Conservation (phyloP, 2,888 invertebrate species). For the Netelia fuscicornis region DNA sequence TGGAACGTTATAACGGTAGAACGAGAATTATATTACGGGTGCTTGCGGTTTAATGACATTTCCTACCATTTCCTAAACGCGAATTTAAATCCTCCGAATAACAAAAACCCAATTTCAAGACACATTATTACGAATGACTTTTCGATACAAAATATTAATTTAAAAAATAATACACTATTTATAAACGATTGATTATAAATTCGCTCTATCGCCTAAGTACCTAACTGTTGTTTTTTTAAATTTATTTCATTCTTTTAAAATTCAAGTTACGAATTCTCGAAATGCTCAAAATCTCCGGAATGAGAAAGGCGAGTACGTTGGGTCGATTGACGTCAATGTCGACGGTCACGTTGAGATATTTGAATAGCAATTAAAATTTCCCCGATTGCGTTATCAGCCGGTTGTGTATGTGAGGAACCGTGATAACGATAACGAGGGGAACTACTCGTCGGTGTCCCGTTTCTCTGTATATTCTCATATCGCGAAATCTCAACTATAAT, state of each 20-base stretch:
- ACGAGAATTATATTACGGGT: too few relatives aligned
- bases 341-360: constrained; percentile 44
- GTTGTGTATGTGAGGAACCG: background rate
- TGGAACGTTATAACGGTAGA: too few relatives aligned
- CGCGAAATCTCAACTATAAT: constrained; percentile 48
- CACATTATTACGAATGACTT: too few relatives aligned
- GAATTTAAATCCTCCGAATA: too few relatives aligned
- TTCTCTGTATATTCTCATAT: constrained; percentile 21
- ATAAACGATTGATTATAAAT: too few relatives aligned
- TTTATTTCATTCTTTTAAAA: background rate
- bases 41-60: too few relatives aligned
- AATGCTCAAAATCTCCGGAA: constrained; percentile 18
- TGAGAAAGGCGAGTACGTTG: background rate
- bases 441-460: background rate
- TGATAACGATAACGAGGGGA: constrained; percentile 17
- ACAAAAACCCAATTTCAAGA: too few relatives aligned
- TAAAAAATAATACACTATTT: too few relatives aligned
- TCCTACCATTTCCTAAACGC: too few relatives aligned
- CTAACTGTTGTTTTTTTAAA: background rate
- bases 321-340: constrained; percentile 56
- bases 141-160: too few relatives aligned
- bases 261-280: constrained; percentile 18
- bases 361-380: constrained; percentile 60
- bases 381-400: constrained; percentile 27
- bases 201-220: too few relatives aligned